phyloP scores from a whole-genome alignment of 2,797 vertebrate species.

The Denticeps clupeoides region DNA sequence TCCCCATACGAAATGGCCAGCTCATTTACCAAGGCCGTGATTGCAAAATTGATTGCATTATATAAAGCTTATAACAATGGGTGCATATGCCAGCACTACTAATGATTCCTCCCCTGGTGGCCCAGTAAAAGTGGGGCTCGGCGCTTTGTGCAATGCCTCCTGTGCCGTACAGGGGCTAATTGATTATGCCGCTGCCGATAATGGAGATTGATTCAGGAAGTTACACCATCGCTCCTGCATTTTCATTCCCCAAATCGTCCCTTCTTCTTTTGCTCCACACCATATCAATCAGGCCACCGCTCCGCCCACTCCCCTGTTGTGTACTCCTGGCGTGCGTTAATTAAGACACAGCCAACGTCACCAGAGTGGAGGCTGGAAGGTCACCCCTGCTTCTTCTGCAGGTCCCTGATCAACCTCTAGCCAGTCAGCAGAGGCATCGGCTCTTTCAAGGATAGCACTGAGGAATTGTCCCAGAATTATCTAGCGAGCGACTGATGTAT shows the following conservation, averaged over 20 bases:
- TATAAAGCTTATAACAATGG: background rate
- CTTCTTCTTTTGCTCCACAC: conserved; percentile 15
- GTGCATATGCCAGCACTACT: background rate
- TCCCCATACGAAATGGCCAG: background rate
- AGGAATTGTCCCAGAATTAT: background rate
- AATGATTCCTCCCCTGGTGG: background rate
- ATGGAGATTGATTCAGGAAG: conserved; percentile 30
- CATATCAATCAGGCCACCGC: conserved; percentile 22
- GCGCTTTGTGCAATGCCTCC: too few relatives aligned
- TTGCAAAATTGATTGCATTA: background rate
- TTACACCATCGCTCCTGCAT: conserved; percentile 13
- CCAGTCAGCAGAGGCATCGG: background rate
- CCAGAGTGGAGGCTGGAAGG: conserved; percentile 16
- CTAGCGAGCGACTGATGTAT: background rate
- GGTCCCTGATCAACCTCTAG: background rate
- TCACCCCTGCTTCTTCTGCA: conserved; percentile 19
- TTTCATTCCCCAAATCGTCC: conserved; percentile 18
- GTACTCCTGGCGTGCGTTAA: conserved; percentile 16
- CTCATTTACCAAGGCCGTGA: background rate
- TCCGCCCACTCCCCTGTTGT: background rate
- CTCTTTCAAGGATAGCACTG: background rate
- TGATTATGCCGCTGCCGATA: conserved; percentile 32
- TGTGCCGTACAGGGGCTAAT: conserved; percentile 24
- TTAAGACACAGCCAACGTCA: conserved; percentile 26
- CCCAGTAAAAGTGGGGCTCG: too few relatives aligned